phyloP scores from a whole-genome alignment of 2,113 vertebrate genomes.

The Peromyscus polionotus region DNA sequence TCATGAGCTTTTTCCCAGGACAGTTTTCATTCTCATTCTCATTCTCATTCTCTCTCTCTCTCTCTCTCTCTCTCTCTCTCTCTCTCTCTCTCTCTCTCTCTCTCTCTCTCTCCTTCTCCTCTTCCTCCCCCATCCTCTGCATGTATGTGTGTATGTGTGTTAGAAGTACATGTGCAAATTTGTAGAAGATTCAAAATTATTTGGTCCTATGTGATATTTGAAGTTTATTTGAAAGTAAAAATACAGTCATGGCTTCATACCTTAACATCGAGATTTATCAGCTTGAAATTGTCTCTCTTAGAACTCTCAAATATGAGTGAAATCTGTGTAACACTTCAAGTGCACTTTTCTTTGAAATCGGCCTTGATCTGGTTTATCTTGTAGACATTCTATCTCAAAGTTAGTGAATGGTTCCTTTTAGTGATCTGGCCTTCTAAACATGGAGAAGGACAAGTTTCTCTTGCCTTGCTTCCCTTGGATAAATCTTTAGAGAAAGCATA shows the following conservation, averaged over 20 bases:
- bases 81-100: not conserved
- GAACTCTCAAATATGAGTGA: conserved; percentile 81
- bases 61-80: not conserved
- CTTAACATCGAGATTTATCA: conserved; percentile 53
- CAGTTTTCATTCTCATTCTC: not conserved
- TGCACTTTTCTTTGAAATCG: conserved; percentile 68
- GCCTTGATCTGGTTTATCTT: conserved; percentile 22
- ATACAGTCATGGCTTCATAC: conserved; percentile 18
- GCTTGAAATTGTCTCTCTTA: conserved; percentile 7
- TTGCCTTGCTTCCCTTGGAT: not conserved
- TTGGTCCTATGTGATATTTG: conserved; percentile 59
- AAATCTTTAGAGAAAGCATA: conserved; percentile 53
- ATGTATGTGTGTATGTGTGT: not conserved
- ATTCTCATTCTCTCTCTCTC: too few species aligned
- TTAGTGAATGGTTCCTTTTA: conserved; percentile 53
- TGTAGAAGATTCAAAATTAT: conserved; percentile 52
- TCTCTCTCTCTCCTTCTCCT: not conserved
- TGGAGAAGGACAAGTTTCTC: not conserved
- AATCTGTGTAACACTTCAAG: conserved; percentile 60
- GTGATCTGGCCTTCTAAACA: not conserved
- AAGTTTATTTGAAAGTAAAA: conserved; percentile 79
- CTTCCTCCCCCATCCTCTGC: not conserved
- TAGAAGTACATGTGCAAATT: conserved; percentile 41
- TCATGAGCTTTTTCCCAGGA: conserved; percentile 32
- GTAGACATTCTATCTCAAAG: conserved; percentile 67